phyloP scores from a whole-genome alignment of 2,888 invertebrate species.

The Chrysolina oricalcia region DNA sequence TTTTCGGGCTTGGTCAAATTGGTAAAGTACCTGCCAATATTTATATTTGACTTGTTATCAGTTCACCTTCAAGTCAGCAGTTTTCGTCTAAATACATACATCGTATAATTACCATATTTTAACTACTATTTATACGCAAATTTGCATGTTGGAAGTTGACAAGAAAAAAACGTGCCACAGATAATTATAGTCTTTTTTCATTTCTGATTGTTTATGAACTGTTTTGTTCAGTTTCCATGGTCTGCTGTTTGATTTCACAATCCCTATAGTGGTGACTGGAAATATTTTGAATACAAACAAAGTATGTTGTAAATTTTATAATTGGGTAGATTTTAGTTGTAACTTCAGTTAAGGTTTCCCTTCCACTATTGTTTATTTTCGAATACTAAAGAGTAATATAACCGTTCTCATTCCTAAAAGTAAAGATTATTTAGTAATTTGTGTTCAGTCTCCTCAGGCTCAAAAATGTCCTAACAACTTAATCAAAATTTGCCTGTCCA shows the following conservation, averaged over 20 bases:
- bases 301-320: not conserved
- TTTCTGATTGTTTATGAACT: not conserved
- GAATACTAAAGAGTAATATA: no score
- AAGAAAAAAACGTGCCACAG: not conserved
- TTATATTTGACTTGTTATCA: not conserved
- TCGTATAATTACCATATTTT: not conserved
- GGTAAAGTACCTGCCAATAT: slow-evolving; percentile 6
- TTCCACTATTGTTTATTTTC: no score
- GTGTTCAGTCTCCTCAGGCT: no score
- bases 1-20: slow-evolving; percentile 9
- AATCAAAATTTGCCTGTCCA: not conserved
- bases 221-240: not conserved
- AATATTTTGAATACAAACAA: not conserved
- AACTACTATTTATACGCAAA: not conserved
- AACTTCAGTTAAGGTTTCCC: no score
- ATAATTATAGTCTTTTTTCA: not conserved
- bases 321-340: no score
- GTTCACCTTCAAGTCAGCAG: not conserved
- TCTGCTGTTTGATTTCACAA: not conserved
- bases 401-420: no score
- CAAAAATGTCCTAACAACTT: not conserved
- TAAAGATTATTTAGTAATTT: no score
- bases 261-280: not conserved
- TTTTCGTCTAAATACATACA: not conserved
- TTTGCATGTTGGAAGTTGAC: slow-evolving; percentile 5